Evolutionary conservation across 2,797 vertebrate genomes (phyloP).

Genomic region (Coilia nasus): DNA sequence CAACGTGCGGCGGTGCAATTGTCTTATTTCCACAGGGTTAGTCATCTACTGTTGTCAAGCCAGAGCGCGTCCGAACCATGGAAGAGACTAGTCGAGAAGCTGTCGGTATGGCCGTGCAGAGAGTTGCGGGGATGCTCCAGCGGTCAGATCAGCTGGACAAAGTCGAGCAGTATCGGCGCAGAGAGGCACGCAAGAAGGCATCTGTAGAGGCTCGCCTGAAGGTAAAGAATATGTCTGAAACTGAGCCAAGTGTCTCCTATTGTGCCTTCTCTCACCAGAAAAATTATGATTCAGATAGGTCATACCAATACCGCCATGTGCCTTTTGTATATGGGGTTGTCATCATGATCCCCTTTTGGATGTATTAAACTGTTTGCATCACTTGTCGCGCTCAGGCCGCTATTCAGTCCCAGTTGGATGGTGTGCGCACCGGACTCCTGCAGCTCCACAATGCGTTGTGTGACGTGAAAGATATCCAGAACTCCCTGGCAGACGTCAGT

Average conservation of each 20-base stretch:
- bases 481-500: slow-evolving; percentile 88
- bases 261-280: background rate
- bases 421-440: slow-evolving; percentile 92
- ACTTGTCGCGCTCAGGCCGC: slow-evolving; percentile 79
- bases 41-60: background rate
- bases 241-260: background rate
- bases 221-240: slow-evolving; percentile 66
- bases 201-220: slow-evolving; percentile 96
- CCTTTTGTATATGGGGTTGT: background rate
- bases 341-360: background rate
- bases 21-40: background rate
- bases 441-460: slow-evolving; percentile 93
- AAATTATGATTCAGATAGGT: background rate
- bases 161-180: slow-evolving; percentile 93
- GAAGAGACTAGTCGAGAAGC: slow-evolving; percentile 94
- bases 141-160: slow-evolving; percentile 97
- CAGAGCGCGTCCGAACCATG: slow-evolving; percentile 68
- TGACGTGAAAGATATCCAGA: slow-evolving; percentile 94
- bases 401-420: slow-evolving; percentile 96
- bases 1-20: background rate
- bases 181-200: slow-evolving; percentile 96
- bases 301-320: background rate
- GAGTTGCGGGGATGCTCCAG: slow-evolving; percentile 97
- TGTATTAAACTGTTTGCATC: background rate
- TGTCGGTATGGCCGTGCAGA: slow-evolving; percentile 92